Evolutionary conservation across 2,113 vertebrate species (phyloP), one percentile per base, ranked within the genome.

Genomic region (Petrocephalus zakoni): DNA sequence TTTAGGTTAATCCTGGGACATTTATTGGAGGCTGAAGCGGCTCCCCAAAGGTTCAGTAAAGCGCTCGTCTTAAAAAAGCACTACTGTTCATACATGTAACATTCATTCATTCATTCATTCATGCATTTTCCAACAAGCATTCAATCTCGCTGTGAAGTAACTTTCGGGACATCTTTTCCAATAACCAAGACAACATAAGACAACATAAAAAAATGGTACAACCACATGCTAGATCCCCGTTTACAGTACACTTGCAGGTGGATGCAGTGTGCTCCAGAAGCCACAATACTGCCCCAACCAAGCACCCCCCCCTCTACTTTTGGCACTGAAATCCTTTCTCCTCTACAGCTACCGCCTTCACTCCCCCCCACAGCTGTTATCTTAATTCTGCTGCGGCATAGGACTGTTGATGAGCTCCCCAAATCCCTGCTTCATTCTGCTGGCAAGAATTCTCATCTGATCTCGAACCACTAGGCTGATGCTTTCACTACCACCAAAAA

Each of bases 361-460:
- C 8, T 83, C 46, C 42, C 46, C 42, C 21, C 81, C 81, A 49
- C 81, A 83, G 81, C 81, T 49, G 81, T 49, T 83, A 83, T 83
- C 81, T 83, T 83, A 47, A 83, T 83, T 83, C 42, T 25, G 15
- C 19, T 7, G 21, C 17, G 49, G 81, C 81, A n/a, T 47, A 83
- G 46, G 9, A 22, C 46, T n/a, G 22, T 10, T 83, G 81, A 83
- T 49, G 46, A 83, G 42, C 9, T 83, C 81, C 46, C 37, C 81
- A 49, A 83, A 47, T 49, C 81, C 81, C 81, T n/a, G 81, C 81
- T 83, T 83, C 81, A 83, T 83, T 83, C 81, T n/a, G 81, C 81
- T 42, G 49, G 46, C 81, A 49, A n/a, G 46, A 83, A 49, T 49
- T 42, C 81, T 49, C 37, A 49, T 83, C 46, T 83, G 81, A 83